Evolutionary conservation across 1,140 invertebrate species (phyloP).

Genomic region (Trichonephila inaurata): DNA sequence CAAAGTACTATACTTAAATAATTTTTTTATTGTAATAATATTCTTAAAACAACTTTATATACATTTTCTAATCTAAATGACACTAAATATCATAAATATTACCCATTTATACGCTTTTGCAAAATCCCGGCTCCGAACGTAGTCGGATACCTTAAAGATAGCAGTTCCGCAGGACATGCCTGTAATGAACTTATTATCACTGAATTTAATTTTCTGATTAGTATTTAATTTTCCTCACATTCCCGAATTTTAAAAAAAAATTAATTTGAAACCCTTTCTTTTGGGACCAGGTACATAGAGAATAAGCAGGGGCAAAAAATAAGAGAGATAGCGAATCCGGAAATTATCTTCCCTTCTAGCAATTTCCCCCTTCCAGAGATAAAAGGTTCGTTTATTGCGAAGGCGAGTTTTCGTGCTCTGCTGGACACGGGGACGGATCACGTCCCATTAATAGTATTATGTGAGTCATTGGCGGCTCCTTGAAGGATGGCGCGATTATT

Average conservation of each 20-base stretch:
- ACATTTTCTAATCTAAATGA: too few relatives aligned
- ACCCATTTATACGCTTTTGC: too few relatives aligned
- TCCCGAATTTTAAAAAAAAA: neutral
- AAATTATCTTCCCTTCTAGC: conserved; percentile 3
- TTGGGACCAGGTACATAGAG: neutral
- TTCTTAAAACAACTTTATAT: too few relatives aligned
- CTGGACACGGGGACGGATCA: neutral
- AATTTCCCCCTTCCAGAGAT: neutral
- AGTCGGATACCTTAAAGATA: too few relatives aligned
- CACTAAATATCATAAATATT: too few relatives aligned
- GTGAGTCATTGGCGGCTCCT: conserved; percentile 22
- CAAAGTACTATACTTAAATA: too few relatives aligned
- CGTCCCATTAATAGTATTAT: conserved; percentile 50
- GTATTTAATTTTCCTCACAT: neutral
- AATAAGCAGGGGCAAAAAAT: neutral
- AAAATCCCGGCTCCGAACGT: too few relatives aligned
- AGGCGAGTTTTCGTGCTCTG: neutral
- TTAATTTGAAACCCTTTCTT: neutral
- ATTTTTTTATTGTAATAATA: too few relatives aligned
- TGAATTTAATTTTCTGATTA: neutral
- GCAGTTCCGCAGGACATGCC: neutral
- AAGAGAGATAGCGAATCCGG: conserved; percentile 17
- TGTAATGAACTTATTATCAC: neutral
- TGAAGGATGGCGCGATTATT: neutral
- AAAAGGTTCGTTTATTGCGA: conserved; percentile 34